phyloP scores from a whole-genome alignment of 2,888 invertebrate genomes.

The Tiphia femorata region DNA sequence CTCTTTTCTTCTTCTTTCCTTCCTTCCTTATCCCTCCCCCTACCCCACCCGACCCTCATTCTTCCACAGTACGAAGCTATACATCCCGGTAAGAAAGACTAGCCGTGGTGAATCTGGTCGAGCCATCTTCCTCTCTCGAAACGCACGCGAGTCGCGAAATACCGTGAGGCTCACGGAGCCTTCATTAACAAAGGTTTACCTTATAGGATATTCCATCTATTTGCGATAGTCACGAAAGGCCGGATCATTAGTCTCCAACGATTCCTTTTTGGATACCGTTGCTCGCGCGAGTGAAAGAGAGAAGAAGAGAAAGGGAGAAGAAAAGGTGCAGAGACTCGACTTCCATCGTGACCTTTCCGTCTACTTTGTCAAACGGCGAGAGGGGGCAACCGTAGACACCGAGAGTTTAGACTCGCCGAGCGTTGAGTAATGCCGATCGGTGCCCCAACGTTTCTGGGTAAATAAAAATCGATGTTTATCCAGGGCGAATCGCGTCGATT shows the following conservation, averaged over 20 bases:
- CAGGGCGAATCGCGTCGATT: no score
- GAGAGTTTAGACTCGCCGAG: no score
- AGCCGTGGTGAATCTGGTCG: constrained; percentile 38
- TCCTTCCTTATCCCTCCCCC: neutral
- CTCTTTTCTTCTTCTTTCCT: neutral
- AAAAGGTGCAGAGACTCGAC: neutral
- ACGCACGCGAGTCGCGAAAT: constrained; percentile 54
- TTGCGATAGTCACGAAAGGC: constrained; percentile 49
- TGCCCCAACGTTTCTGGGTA: no score
- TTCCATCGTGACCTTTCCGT: neutral
- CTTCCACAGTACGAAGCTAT: constrained; percentile 25
- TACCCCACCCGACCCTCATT: neutral
- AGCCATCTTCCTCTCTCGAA: constrained; percentile 48
- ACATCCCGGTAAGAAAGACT: constrained; percentile 27
- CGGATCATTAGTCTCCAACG: constrained; percentile 43
- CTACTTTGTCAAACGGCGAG: constrained; percentile 2
- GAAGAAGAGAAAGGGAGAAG: constrained; percentile 1
- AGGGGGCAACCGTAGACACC: no score
- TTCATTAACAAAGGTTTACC: constrained; percentile 50
- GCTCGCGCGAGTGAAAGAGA: neutral
- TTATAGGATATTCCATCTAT: constrained; percentile 51
- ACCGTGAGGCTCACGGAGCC: constrained; percentile 31
- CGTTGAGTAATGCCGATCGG: no score
- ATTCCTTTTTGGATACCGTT: constrained; percentile 36
- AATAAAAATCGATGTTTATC: no score